Percentiles rank a stretch among this genome's conserved stretches.
Conservation (phyloP, 1,140 invertebrate genomes). For the Lepidurus apus region DNA sequence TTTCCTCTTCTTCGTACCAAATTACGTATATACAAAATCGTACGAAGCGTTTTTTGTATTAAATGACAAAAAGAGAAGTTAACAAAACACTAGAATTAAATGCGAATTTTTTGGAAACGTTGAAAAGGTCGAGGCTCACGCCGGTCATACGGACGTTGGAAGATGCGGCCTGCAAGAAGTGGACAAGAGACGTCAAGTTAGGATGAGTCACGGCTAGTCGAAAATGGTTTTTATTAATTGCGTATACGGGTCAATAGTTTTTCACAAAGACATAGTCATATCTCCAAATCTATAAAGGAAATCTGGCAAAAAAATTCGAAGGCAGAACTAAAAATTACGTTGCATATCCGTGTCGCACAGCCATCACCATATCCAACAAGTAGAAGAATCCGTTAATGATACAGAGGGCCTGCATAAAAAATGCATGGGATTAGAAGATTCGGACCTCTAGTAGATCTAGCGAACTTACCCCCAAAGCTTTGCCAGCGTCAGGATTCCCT, state of each 20-base stretch:
- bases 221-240: slow-evolving; percentile 9
- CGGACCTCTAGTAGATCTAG: not conserved
- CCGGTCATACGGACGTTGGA: not conserved
- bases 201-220: not conserved
- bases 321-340: slow-evolving; percentile 28
- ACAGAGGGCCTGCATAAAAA: slow-evolving; percentile 32
- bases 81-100: not conserved
- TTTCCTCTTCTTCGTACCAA: too few species aligned
- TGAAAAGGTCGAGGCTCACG: not conserved
- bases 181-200: not conserved
- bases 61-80: not conserved
- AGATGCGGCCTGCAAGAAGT: slow-evolving; percentile 2
- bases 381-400: slow-evolving; percentile 37
- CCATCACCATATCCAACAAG: slow-evolving; percentile 34
- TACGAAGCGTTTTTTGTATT: not conserved
- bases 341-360: slow-evolving; percentile 34
- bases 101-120: not conserved
- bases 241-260: not conserved
- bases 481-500: slow-evolving; percentile 33
- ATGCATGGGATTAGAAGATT: not conserved
- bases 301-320: slow-evolving; percentile 13
- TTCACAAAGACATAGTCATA: not conserved
- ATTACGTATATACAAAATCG: not conserved
- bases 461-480: slow-evolving; percentile 34
- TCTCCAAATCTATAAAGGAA: slow-evolving; percentile 15